Percentiles rank a stretch among this genome's conserved stretches.
These are phyloP conservation scores for Forbesichthys agassizii DNA, from an alignment of 2,113 vertebrate genomes.

Conservation along the genomic window DNA sequence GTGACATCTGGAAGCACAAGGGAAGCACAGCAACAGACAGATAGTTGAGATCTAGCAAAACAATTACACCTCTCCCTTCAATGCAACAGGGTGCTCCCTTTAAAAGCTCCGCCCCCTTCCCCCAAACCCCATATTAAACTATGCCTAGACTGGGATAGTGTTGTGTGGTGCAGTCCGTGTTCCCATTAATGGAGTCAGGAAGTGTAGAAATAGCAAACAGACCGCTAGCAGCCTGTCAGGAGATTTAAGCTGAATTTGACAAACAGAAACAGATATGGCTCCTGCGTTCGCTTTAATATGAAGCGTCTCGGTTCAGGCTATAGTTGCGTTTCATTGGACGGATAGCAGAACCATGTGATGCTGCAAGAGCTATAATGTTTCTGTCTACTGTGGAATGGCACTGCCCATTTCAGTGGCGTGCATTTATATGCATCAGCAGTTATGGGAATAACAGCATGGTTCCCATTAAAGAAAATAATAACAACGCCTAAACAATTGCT, in stretches of 20 bases:
- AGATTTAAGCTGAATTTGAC: too few relatives aligned
- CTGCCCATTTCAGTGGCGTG: slow-evolving; percentile 4
- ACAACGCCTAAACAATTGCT: not conserved
- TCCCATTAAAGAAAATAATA: slow-evolving; percentile 23
- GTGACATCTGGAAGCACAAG: slow-evolving; percentile 76
- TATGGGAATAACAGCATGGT: slow-evolving; percentile 13
- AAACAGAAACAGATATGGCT: slow-evolving; percentile 18
- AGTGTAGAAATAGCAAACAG: too few relatives aligned
- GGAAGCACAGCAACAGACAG: too few relatives aligned
- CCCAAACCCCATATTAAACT: too few relatives aligned
- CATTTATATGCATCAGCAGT: slow-evolving; percentile 18
- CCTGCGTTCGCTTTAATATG: slow-evolving; percentile 22
- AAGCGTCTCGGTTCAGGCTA: not conserved
- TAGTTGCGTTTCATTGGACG: not conserved
- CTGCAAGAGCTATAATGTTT: not conserved
- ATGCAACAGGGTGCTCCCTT: too few relatives aligned
- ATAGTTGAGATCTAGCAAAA: too few relatives aligned
- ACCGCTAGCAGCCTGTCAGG: too few relatives aligned
- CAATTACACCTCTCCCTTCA: too few relatives aligned
- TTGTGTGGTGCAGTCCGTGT: too few relatives aligned
- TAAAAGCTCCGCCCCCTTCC: too few relatives aligned
- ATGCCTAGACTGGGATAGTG: too few relatives aligned
- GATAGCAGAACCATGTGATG: not conserved
- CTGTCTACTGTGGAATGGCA: slow-evolving; percentile 4
- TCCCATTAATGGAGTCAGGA: too few relatives aligned